Base-by-base conservation (phyloP, 2,888 invertebrate species). In the Cataglyphis cursor region DNA sequence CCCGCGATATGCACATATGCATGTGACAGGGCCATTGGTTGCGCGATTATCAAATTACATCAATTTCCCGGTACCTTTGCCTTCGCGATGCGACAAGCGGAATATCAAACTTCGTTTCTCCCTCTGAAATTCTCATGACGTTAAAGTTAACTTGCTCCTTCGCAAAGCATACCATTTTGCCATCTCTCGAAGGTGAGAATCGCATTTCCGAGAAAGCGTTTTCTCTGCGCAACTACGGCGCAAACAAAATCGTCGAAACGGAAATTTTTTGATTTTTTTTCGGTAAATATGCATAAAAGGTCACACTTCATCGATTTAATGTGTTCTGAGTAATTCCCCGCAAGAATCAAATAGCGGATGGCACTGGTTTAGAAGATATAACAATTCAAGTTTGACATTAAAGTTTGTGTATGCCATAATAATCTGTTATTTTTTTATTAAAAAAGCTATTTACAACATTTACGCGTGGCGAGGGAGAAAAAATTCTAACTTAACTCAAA, bases 1-100 rank as follows among this genome's bases (percentile, higher is more conserved):
- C 61, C 6, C 24, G 15, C 12, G n/a, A 48, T 62, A 35, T 21
- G 44, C 61, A 64, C 35, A 54, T 28, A 38, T 38, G 38, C 38
- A 15, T 62, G 38, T 35, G 51, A 38, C 21, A 48, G n/a, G 21
- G 15, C 18, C 51, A 62, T 75, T 24, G 72, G 31, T 18, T 35
- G 68, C 51, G 21, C 38, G 59, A 68, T 82, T 82, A 82, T 76
- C 68, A 51, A 78, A 82, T 82, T 78, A 78, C 66, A 51, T 82
- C 65, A 76, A 75, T 82, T 65, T 66, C 59, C 28, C 44, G 24
- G 31, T 48, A 44, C 28, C 41, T 82, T 38, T 21, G 9, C 10
- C 21, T 68, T 66, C 51, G 64, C 54, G 51, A 70, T 21, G 38
- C 66, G 31, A 3, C 31, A 28, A 44, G 31, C 31, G 61, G 21